phyloP scores from a whole-genome alignment of 37 sponge, comb jelly and placozoan species.

The Aplysina aerophoba region DNA sequence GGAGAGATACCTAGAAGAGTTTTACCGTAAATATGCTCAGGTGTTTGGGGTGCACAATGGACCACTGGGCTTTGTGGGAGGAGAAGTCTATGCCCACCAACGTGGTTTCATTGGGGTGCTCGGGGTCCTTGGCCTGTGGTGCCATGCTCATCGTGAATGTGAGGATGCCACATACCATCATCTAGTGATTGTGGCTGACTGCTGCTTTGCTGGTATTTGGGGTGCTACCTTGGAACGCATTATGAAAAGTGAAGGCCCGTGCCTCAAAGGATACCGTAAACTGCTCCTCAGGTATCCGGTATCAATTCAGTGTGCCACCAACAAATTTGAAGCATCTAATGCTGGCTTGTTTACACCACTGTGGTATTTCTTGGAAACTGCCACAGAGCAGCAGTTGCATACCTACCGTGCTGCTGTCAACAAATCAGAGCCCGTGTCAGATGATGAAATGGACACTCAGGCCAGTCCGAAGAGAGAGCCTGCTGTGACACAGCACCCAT shows the following conservation, averaged over 20 bases:
- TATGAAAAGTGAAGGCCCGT: neutral
- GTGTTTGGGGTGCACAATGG: neutral
- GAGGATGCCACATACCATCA: neutral
- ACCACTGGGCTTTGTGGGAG: constrained; percentile 12
- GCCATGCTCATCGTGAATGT: neutral
- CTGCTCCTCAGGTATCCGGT: neutral
- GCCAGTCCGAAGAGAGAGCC: neutral
- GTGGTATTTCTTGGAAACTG: neutral
- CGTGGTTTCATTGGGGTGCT: neutral
- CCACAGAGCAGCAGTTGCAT: neutral
- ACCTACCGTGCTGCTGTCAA: neutral
- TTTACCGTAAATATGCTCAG: neutral
- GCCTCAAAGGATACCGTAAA: neutral
- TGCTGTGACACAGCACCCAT: neutral
- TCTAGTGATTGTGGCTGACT: neutral
- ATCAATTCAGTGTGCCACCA: neutral
- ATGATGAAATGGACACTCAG: neutral
- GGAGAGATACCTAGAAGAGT: neutral
- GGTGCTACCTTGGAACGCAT: neutral
- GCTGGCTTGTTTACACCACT: neutral
- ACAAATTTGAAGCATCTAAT: neutral
- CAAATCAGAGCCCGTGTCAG: neutral
- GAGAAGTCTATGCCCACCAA: constrained; percentile 3
- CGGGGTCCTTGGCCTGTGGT: constrained; percentile 17
- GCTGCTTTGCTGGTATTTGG: constrained; percentile 10